Conservation (phyloP, 2,888 invertebrate genomes). For the Gryllus longicercus region DNA sequence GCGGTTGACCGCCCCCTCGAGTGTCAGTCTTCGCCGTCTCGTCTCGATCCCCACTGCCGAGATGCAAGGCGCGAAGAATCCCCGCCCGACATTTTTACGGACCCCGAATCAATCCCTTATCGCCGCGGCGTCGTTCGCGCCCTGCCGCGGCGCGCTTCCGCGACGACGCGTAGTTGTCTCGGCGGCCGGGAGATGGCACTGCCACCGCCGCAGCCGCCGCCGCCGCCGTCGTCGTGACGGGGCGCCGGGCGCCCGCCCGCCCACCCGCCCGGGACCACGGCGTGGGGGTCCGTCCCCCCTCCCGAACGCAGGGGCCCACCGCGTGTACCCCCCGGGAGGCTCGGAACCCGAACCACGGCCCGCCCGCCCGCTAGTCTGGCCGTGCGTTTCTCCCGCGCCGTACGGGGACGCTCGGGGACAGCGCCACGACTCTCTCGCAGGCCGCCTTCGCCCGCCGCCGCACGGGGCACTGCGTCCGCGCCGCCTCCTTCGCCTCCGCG, state of each 20-base stretch:
- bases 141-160: background rate
- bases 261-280: background rate
- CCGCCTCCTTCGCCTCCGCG: background rate
- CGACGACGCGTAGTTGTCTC: background rate
- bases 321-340: background rate
- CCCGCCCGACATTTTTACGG: background rate
- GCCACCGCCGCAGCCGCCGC: background rate
- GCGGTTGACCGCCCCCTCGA: no score
- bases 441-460: background rate
- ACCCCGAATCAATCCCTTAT: background rate
- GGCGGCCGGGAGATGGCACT: background rate
- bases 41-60: no score
- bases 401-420: background rate
- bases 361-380: background rate
- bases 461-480: background rate
- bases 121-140: background rate
- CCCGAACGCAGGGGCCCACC: constrained; percentile 4
- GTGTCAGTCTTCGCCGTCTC: no score
- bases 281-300: background rate
- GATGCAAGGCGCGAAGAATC: background rate
- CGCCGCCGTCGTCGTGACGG: background rate
- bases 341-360: background rate
- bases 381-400: background rate
- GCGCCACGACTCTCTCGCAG: background rate
- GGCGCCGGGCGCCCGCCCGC: background rate